phyloP scores from a whole-genome alignment of 2,888 invertebrate species.

The Sipha maydis region DNA sequence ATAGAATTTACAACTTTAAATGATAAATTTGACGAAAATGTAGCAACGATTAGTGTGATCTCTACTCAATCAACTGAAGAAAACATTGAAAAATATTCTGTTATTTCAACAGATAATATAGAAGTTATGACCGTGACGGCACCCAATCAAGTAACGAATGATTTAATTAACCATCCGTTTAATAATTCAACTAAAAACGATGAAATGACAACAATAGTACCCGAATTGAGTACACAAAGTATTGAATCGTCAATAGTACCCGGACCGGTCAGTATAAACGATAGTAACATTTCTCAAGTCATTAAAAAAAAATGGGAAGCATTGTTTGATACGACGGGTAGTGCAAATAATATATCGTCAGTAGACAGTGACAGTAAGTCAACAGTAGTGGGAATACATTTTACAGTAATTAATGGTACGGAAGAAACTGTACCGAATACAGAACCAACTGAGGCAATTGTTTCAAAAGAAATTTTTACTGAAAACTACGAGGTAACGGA shows the following conservation, averaged over 20 bases:
- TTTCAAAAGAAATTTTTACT: conserved; percentile 15
- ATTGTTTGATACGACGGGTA: not conserved
- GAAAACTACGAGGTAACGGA: conserved; percentile 2
- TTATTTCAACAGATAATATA: not conserved
- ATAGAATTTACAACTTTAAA: not conserved
- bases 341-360: not conserved
- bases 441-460: not conserved
- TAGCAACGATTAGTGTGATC: not conserved
- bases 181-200: not conserved
- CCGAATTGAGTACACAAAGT: not conserved
- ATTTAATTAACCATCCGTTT: not conserved
- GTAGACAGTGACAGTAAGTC: not conserved
- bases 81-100: not conserved
- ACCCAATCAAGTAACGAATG: not conserved
- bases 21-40: conserved; percentile 3
- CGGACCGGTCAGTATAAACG: not conserved
- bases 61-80: not conserved
- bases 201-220: not conserved
- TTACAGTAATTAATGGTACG: not conserved
- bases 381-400: not conserved
- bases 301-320: conserved; percentile 12
- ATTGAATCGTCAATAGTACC: not conserved
- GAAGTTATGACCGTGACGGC: conserved; percentile 3
- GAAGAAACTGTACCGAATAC: conserved; percentile 15
- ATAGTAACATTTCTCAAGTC: not conserved